Percentiles rank a stretch among this genome's conserved stretches.
phyloP scores from a whole-genome alignment of 2,113 vertebrate genomes.

The Tetrao urogallus region DNA sequence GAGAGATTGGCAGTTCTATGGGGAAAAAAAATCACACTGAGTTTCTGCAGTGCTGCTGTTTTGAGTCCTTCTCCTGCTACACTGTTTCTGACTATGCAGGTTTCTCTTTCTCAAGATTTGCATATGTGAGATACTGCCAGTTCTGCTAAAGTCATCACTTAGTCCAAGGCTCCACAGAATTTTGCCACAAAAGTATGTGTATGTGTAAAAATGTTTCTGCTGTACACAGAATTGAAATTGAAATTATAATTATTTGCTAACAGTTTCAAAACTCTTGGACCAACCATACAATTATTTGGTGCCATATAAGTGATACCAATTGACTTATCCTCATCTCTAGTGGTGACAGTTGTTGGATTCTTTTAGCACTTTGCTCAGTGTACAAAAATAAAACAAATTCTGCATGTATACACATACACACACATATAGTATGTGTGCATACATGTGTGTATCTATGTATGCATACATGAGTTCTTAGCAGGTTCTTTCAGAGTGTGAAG shows the following conservation, averaged over 20 bases:
- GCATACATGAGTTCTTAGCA: slow-evolving; percentile 1
- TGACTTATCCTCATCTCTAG: slow-evolving; percentile 10
- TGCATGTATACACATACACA: background rate
- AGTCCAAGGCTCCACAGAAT: slow-evolving; percentile 3
- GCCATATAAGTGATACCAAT: background rate
- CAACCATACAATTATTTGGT: slow-evolving; percentile 7
- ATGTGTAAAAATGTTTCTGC: background rate
- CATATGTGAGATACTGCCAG: background rate
- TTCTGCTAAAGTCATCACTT: background rate
- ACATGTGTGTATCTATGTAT: background rate
- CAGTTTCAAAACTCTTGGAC: slow-evolving; percentile 31
- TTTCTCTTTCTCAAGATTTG: background rate
- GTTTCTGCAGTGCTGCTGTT: background rate
- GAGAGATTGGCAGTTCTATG: background rate
- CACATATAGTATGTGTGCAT: background rate
- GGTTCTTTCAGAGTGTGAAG: slow-evolving; percentile 9
- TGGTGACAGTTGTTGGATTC: background rate
- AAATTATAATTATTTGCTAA: background rate
- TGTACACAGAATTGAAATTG: background rate
- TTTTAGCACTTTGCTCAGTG: slow-evolving; percentile 17
- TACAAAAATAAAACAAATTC: slow-evolving; percentile 21
- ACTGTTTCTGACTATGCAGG: slow-evolving; percentile 22
- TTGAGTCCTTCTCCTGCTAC: background rate
- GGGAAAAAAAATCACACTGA: background rate
- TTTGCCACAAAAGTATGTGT: background rate